Evolutionary conservation across 2,113 vertebrate species (phyloP), one percentile per base, ranked within the genome.

Genomic region (Myotis yumanensis): DNA sequence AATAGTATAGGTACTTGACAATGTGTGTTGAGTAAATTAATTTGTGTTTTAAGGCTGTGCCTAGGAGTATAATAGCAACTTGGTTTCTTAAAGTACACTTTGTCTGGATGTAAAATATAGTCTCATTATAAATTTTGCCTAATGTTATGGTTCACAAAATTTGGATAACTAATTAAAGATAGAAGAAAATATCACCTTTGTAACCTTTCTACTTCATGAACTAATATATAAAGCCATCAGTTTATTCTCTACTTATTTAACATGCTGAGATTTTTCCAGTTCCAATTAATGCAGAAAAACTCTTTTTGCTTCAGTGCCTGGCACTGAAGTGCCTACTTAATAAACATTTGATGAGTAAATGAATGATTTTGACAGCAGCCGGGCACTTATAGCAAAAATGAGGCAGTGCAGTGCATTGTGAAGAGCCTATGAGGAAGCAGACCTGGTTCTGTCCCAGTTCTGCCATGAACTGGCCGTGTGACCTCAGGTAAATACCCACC

Each of bases 121-220:
- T 89, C 64, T 43, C 64, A 79, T 91, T 97, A 87, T 16, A 92
- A 54, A 73, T 92, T 97, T 66, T 75, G n/a, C 23, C 52, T 69
- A 73, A 89, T 87, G 46, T 40, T 85, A 80, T n/a, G 11, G 76
- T 76, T 91, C 71, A 48, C 30, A 35, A 15, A 82, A 79, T 83
- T 62, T 92, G 23, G 20, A 52, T 86, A 90, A 86, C 40, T 73
- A 77, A 52, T 43, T 75, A 54, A 37, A 89, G 52, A 76, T 22
- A 43, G 73, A 90, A 64, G 54, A 83, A 89, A 83, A 51, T 17
- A 82, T 6, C 9, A 76, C 25, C 54, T 71, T 76, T 7, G 4
- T 46, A 62, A 71, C 88, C 66, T 94, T 80, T 32, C 54, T 40
- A 85, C 79, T 75, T 84, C 51, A 40, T 86, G 57, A 86, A 92